Base-by-base conservation (phyloP, 2,113 vertebrate genomes). In the Chamaetylas fuelleborni region DNA sequence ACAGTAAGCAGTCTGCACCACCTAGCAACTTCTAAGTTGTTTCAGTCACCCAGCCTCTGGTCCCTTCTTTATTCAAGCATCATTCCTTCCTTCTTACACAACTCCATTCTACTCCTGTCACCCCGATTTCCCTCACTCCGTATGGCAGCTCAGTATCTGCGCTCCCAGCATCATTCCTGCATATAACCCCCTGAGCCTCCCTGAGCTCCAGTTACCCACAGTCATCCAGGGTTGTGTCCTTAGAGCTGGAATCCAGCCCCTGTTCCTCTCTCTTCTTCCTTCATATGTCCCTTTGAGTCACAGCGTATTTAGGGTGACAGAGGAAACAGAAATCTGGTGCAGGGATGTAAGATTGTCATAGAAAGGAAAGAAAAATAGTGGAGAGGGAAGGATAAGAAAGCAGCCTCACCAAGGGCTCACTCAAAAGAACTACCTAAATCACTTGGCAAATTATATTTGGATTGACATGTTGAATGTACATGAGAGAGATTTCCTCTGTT, bases 231-330 rank as follows among this genome's bases (percentile, higher is more conserved):
- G 7, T 15, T 85, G n/a, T 64, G 43, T 85, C 38, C 40, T 34
- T 19, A 43, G 31, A 80, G 40, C 53, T 82, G 53, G n/a, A 69
- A 83, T 76, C 19, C 71, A 85, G 53, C 11, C 53, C 29, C 11
- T 43, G 7, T 29, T 17, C 14, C 45, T 67, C 48, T 62, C 17
- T 34, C 19, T 42, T 71, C 60, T 79, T 71, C 57, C n/a, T 57
- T 92, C 36, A 23, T 38, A 3, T 29, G 40, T 88, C 79, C 8
- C 8, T 72, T 82, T 67, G 71, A 85, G 57, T 72, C 0, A 0
- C 40, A 28, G 9, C 7, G 0, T 80, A 6, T 88, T 58, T 0
- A 0, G 22, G 11, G 19, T 70, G 36, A 67, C 53, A 67, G 73
- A 28, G 29, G 54, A 72, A 69, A 66, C 11, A 38, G 23, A 84